These are phyloP conservation scores for Pseudorectes ferrugineus DNA, from an alignment of 2,113 vertebrate species.

Conservation along the genomic window DNA sequence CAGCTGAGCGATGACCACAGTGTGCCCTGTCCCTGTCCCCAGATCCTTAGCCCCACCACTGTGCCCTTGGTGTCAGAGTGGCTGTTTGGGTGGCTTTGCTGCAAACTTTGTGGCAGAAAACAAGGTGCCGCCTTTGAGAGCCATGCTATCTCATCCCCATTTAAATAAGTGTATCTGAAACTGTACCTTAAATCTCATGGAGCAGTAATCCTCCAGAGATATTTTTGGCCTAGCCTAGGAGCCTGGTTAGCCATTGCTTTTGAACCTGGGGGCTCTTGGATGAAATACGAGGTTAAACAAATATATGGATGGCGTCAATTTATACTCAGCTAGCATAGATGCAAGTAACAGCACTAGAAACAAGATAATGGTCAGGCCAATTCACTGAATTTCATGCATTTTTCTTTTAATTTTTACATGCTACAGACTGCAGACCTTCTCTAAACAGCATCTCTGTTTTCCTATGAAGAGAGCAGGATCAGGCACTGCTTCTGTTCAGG, in stretches of 20 bases:
- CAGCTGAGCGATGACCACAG: fast-evolving
- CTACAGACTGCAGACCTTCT: not conserved
- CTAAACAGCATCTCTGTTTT: not conserved
- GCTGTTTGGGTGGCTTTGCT: not conserved
- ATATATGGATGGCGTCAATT: not conserved
- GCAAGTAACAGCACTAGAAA: not conserved
- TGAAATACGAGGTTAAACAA: not conserved
- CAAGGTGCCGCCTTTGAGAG: fast-evolving
- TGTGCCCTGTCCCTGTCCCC: too few species aligned
- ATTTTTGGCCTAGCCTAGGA: not conserved
- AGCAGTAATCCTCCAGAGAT: not conserved
- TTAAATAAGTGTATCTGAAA: not conserved
- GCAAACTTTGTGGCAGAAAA: not conserved
- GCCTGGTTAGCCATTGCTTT: not conserved
- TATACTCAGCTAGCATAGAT: not conserved
- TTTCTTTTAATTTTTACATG: not conserved
- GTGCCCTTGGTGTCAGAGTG: fast-evolving
- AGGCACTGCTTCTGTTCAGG: not conserved
- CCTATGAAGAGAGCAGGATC: not conserved
- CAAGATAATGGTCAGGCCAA: not conserved
- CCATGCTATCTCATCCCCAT: not conserved
- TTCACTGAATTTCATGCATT: not conserved
- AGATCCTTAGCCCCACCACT: not conserved
- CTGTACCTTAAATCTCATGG: not conserved
- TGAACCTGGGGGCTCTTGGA: not conserved